phyloP scores from a whole-genome alignment of 1,140 invertebrate species.

The Sarcophaga bullata region DNA sequence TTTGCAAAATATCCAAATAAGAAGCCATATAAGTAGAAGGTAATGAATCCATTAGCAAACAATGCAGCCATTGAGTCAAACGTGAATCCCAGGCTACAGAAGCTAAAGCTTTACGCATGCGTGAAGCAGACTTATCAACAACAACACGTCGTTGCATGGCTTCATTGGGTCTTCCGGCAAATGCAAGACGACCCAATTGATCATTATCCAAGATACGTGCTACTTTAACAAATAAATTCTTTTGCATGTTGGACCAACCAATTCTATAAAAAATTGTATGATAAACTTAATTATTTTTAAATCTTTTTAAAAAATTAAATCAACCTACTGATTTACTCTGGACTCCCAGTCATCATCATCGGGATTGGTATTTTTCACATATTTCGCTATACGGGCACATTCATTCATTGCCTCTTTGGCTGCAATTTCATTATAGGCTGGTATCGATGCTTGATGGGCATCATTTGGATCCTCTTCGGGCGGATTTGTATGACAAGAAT shows the following conservation, averaged over 20 bases:
- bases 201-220: conserved; percentile 78
- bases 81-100: conserved; percentile 76
- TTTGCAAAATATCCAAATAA: conserved; percentile 85
- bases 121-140: conserved; percentile 77
- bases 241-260: conserved; percentile 75
- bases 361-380: conserved; percentile 71
- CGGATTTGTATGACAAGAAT: conserved; percentile 60
- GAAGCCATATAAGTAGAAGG: conserved; percentile 75
- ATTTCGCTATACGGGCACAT: conserved; percentile 74
- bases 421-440: conserved; percentile 74
- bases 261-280: conserved; percentile 64
- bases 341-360: conserved; percentile 78
- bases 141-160: conserved; percentile 75
- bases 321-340: conserved; percentile 71
- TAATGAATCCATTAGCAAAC: conserved; percentile 77
- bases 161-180: conserved; percentile 70
- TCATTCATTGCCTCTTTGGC: conserved; percentile 77
- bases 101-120: conserved; percentile 75
- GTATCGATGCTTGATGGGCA: conserved; percentile 51
- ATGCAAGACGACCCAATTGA: conserved; percentile 74
- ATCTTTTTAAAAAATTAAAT: neutral
- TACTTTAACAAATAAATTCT: conserved; percentile 74
- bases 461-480: conserved; percentile 53
- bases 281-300: neutral
- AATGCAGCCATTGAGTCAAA: conserved; percentile 83